Percentiles rank a stretch among this genome's conserved stretches.
Conservation (phyloP, 2,797 vertebrate species). For the Lacerta bilineata region DNA sequence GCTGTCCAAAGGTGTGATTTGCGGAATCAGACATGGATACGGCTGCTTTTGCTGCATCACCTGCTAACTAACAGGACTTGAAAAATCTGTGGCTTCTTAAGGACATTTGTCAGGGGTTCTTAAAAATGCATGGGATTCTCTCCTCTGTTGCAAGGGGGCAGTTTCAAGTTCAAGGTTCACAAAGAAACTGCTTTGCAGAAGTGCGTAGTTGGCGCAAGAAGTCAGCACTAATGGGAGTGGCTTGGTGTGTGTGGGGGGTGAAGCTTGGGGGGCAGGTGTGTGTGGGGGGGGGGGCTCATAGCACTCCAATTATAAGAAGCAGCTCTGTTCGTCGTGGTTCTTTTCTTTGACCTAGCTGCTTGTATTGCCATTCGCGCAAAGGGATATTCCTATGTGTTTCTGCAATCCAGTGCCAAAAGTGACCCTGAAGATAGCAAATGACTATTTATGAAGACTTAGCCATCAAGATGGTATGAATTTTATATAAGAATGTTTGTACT, state of each 20-base stretch:
- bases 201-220: not conserved
- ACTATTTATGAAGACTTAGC: conserved; percentile 54
- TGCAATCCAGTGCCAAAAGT: conserved; percentile 23
- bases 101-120: not conserved
- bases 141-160: too few species aligned
- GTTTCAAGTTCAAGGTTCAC: not conserved
- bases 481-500: conserved; percentile 63
- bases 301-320: not conserved
- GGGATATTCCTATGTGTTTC: not conserved
- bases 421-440: conserved; percentile 4
- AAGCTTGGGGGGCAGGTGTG: not conserved
- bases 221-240: not conserved
- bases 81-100: not conserved
- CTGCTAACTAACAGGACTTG: too few species aligned
- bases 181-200: not conserved
- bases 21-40: too few species aligned
- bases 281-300: not conserved
- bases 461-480: conserved; percentile 58
- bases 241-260: not conserved
- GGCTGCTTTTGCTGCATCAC: not conserved
- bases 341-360: not conserved
- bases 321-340: not conserved
- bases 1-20: not conserved
- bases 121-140: too few species aligned
- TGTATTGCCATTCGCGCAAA: not conserved